phyloP scores from a whole-genome alignment of 2,113 vertebrate genomes.

The Agelaius phoeniceus region DNA sequence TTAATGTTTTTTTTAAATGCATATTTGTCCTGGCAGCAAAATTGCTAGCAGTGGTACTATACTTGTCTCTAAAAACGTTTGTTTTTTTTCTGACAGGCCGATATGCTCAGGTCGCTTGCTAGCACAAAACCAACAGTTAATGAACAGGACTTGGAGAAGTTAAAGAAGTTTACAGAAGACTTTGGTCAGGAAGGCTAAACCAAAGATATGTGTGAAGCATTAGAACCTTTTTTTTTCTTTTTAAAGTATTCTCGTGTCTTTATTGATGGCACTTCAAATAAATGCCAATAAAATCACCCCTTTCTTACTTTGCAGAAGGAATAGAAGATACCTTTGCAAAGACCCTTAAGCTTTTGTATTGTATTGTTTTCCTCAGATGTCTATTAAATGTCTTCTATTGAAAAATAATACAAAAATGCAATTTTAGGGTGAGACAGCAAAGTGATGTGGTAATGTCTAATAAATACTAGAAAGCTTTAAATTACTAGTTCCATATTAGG shows the following conservation, averaged over 20 bases:
- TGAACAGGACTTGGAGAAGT: constrained; percentile 91
- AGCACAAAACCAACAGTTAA: constrained; percentile 96
- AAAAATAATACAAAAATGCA: constrained; percentile 47
- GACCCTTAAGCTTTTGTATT: constrained; percentile 54
- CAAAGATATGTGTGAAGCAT: neutral
- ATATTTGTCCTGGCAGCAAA: neutral
- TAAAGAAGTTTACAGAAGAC: constrained; percentile 98
- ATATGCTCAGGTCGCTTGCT: constrained; percentile 87
- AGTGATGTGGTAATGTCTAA: constrained; percentile 17
- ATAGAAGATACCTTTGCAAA: constrained; percentile 44
- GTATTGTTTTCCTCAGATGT: constrained; percentile 64
- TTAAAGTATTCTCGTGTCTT: constrained; percentile 50
- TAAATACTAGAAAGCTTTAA: constrained; percentile 45
- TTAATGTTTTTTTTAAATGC: neutral
- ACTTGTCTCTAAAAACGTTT: neutral
- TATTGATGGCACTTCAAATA: constrained; percentile 58
- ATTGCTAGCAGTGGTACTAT: neutral
- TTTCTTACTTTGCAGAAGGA: constrained; percentile 53
- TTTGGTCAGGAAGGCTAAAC: constrained; percentile 97
- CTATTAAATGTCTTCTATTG: constrained; percentile 63
- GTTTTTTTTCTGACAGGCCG: constrained; percentile 71
- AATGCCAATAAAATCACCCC: constrained; percentile 60
- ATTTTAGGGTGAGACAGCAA: constrained; percentile 35
- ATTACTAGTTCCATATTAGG: constrained; percentile 36
- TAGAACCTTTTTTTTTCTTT: constrained; percentile 31